phyloP scores from a whole-genome alignment of 2,797 vertebrate species.

The Rhincodon typus region DNA sequence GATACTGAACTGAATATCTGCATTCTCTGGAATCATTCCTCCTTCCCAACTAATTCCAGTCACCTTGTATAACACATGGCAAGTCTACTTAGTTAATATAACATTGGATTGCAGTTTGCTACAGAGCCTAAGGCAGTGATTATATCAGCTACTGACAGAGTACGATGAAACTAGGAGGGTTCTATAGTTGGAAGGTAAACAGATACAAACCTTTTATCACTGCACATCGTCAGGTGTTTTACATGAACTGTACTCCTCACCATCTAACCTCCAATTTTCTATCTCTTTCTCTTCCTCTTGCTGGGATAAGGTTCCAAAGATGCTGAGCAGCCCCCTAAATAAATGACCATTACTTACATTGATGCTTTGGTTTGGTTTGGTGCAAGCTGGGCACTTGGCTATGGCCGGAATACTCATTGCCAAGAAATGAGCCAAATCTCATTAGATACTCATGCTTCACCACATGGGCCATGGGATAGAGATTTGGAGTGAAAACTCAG shows the following conservation, averaged over 20 bases:
- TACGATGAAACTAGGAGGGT: background rate
- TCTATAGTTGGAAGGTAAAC: background rate
- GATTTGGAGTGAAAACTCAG: background rate
- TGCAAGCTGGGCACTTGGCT: background rate
- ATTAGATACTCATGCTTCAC: background rate
- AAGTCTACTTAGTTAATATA: background rate
- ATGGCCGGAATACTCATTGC: background rate
- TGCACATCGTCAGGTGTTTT: background rate
- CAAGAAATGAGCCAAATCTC: background rate
- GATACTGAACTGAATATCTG: background rate
- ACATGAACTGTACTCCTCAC: background rate
- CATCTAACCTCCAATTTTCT: background rate
- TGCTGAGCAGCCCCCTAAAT: background rate
- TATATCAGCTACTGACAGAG: background rate
- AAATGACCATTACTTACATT: background rate
- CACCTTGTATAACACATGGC: background rate
- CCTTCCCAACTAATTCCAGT: background rate
- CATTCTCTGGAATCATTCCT: background rate
- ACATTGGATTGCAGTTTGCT: background rate
- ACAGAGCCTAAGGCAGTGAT: background rate
- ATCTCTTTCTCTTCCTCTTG: background rate
- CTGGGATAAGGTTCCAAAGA: background rate
- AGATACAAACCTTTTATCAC: background rate
- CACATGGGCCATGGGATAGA: background rate
- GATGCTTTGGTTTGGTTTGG: background rate